Percentiles rank a stretch among this genome's conserved stretches.
Evolutionary conservation across 1,140 invertebrate species (phyloP).

Genomic region (Brachionus plicatilis): DNA sequence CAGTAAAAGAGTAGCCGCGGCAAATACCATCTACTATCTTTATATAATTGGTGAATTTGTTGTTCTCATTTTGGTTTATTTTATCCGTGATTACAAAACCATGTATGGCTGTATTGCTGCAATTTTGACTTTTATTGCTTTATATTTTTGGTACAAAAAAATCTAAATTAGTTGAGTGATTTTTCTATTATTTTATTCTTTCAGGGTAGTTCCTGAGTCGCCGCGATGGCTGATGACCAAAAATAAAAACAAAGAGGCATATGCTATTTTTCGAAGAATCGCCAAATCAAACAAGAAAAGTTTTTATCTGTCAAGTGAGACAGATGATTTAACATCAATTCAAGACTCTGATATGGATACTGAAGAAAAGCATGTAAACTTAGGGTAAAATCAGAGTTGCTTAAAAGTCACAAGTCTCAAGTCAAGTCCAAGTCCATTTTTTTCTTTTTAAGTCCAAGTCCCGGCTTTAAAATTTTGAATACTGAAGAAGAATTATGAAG

Average conservation of each 20-base stretch:
- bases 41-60: slow-evolving; percentile 36
- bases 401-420: no score
- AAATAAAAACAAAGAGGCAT: not conserved
- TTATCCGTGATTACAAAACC: slow-evolving; percentile 11
- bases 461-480: no score
- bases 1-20: not conserved
- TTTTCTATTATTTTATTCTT: not conserved
- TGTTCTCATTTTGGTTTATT: slow-evolving; percentile 29
- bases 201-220: not conserved
- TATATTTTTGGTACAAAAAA: slow-evolving; percentile 9
- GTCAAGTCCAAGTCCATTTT: no score
- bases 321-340: not conserved
- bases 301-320: not conserved
- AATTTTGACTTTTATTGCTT: not conserved
- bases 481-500: no score
- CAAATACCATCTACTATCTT: slow-evolving; percentile 31
- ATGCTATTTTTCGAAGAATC: not conserved
- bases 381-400: not conserved
- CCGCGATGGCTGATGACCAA: slow-evolving; percentile 31
- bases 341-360: not conserved
- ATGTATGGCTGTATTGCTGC: not conserved
- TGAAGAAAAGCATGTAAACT: not conserved
- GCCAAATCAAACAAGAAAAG: slow-evolving; percentile 24
- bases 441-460: no score
- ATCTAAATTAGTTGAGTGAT: not conserved